A percentile compares a stretch with the other conserved stretches of the same genome.
Evolutionary conservation across 2,797 vertebrate genomes (phyloP).

Genomic region (Sebastolobus alascanus): DNA sequence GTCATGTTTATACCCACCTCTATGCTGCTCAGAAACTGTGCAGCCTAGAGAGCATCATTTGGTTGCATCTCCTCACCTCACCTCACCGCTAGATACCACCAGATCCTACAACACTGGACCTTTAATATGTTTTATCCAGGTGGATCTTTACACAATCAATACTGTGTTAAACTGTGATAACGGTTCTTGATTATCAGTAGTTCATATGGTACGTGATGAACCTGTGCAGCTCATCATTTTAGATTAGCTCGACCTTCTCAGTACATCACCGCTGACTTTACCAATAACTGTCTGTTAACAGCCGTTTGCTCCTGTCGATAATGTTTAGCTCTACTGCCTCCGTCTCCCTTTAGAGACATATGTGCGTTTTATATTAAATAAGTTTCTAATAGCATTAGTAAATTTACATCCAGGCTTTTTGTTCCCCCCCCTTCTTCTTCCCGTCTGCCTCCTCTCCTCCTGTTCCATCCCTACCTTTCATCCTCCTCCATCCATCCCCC

Average conservation of each 20-base stretch:
- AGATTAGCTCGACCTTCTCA: neutral
- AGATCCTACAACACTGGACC: neutral
- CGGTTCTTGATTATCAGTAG: constrained; percentile 13
- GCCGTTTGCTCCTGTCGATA: neutral
- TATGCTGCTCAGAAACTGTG: no score
- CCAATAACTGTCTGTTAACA: neutral
- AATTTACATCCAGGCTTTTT: constrained; percentile 7
- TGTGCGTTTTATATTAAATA: rapidly evolving
- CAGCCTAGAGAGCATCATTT: no score
- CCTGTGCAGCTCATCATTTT: neutral
- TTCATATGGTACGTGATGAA: neutral
- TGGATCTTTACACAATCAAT: neutral
- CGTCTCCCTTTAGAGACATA: neutral
- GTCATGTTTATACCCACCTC: no score
- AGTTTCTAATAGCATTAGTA: constrained; percentile 1
- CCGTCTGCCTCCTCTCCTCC: neutral
- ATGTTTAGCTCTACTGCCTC: neutral
- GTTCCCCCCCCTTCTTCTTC: neutral
- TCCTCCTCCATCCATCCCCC: constrained; percentile 10
- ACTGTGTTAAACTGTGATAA: constrained; percentile 2
- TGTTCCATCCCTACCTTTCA: constrained; percentile 29
- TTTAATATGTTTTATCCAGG: neutral
- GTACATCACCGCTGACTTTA: neutral
- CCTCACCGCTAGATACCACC: no score
- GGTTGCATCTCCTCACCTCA: no score